Base-by-base conservation (phyloP, 2,797 vertebrate species). In the Aeoliscus strigatus region DNA sequence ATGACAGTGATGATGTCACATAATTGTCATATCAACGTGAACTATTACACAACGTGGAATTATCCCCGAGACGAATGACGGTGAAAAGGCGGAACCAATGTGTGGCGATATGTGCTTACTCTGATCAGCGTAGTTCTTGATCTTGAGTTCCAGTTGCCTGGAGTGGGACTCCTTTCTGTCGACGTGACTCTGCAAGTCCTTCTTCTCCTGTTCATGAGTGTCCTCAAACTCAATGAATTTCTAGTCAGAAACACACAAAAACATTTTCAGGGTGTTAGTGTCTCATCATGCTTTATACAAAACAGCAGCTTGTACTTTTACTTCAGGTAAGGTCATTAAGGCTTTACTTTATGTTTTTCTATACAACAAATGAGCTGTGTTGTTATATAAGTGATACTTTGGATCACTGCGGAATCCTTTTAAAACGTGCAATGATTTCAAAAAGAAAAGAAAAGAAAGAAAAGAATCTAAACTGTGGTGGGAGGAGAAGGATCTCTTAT, bases 181-280 rank as follows among this genome's bases (percentile, higher is more conserved):
- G 82, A 96, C 88, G 17, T 92, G 88, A 63, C 80, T 89, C 78
- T 97, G 96, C 40, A 97, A 84, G 12, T 98, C 96, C 69, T 98
- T 98, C 85, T 98, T 98, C 64, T 98, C 96, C 66, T 96, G 94
- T 41, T 98, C 95, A 79, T 97, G 84, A 12, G 92, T 91, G 88
- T 99, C 95, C 75, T 99, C 95, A 78, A 97, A 97, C 75, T 98
- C 95, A 2, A 98, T 99, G 67, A 96, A 98, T 63, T 92, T 99
- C 96, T 99, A 27, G 71, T 70, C 57, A 39, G 6, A 8, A 2
- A 55, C 5, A 23, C 6, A 35, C 0, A 47, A 6, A 32, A 2
- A 56, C 23, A 32, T 7, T 2, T 6, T 16, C 2, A 17, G n/a
- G 16, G 10, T 9, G 1, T 7, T 15, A 26, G 15, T 21, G 5